Evolutionary conservation across 1,140 invertebrate species (phyloP), one percentile per base, ranked within the genome.

Genomic region (Tyrophagus putrescentiae): DNA sequence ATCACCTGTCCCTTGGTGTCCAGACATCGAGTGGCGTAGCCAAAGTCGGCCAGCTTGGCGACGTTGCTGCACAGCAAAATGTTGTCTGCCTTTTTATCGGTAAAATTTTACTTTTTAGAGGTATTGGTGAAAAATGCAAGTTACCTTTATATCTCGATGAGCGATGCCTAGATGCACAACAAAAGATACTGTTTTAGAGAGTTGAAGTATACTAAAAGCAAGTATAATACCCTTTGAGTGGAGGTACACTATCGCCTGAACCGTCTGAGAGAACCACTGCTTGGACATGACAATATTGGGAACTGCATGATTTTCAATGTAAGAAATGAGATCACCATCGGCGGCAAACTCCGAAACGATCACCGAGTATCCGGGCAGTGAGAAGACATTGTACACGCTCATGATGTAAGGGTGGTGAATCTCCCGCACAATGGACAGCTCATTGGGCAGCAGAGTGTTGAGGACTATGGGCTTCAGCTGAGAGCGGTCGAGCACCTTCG

Each of bases 11-110:
- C 56, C 1, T 62, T 42, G 4, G 48, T 13, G n/a, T 57, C 48
- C 5, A 9, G 4, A 31, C 31, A 27, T 4, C 11, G 3, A 16
- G 9, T 9, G 9, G 59, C 59, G 28, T 36, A 60, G 18, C 64
- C 57, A 36, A 64, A 64, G 32, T 64, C 63, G 3, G 44, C 54
- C n/a, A 64, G 29, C 27, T 61, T 60, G 18, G 48, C 62, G 31
- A 61, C 45, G 18, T 60, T n/a, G 5, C 33, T n/a, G 23, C 21
- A 27, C 11, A 64, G 62, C 13, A 64, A 42, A 33, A 64, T 32
- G 34, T 64, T 64, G n/a, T 64, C 63, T 3, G 62, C 56, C 48
- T 64, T 62, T 6, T 63, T 16, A 33, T 62, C 61, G 16, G 48
- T 32, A 60, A 63, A 62, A n/a, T 53, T 27, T 39, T 16, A 39